phyloP scores from a whole-genome alignment of 2,797 vertebrate genomes.

The Salarias fasciatus region DNA sequence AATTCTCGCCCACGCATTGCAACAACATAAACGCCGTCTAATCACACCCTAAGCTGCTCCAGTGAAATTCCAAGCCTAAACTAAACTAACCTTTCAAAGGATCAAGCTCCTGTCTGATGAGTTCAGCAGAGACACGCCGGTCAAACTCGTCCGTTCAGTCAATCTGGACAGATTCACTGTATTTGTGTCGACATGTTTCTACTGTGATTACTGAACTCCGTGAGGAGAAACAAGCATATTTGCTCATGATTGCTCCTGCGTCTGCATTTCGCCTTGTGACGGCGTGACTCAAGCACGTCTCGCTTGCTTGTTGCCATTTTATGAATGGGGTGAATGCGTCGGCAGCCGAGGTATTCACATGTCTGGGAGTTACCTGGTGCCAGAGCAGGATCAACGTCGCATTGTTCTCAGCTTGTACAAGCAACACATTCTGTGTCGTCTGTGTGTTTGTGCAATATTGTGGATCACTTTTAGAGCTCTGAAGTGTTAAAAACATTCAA shows the following conservation, averaged over 20 bases:
- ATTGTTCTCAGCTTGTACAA: conserved; percentile 3
- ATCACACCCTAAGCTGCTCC: too few species aligned
- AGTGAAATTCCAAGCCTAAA: too few species aligned
- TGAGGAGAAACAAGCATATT: too few species aligned
- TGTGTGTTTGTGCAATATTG: too few species aligned
- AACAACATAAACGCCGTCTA: too few species aligned
- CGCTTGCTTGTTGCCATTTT: neutral
- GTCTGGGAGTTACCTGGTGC: conserved; percentile 7
- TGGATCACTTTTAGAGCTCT: too few species aligned
- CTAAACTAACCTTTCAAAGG: too few species aligned
- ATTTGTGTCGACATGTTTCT: neutral
- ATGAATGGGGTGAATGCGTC: conserved; percentile 6
- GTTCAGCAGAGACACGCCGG: neutral
- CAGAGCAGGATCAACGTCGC: neutral
- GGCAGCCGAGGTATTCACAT: neutral
- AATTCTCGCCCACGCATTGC: too few species aligned
- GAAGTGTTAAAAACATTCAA: too few species aligned
- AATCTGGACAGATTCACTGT: neutral
- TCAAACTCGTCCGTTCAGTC: conserved; percentile 24
- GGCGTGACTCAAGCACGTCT: neutral
- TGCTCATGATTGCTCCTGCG: neutral
- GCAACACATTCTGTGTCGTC: too few species aligned
- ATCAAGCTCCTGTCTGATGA: too few species aligned
- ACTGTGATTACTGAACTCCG: neutral
- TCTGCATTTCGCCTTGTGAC: neutral